Conservation (phyloP, 2,113 vertebrate species). For the Sorex araneus region DNA sequence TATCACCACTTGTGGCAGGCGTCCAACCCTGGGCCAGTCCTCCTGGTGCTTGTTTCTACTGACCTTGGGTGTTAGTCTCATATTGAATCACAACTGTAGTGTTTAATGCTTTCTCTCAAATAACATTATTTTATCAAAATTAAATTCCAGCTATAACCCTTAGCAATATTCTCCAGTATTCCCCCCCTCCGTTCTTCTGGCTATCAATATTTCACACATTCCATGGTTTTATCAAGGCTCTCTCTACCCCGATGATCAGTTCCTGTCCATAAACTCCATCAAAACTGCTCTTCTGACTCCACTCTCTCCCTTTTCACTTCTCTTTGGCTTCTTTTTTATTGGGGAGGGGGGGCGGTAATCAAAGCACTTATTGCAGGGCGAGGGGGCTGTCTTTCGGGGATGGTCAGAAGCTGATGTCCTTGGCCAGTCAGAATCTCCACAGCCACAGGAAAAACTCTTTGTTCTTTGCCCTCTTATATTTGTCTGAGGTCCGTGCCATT, state of each 20-base stretch:
- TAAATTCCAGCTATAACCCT: not conserved
- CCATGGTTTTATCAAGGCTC: not conserved
- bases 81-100: not conserved
- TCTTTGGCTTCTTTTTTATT: not conserved
- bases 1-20: too few relatives aligned
- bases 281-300: not conserved
- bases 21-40: too few relatives aligned
- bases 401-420: too few relatives aligned
- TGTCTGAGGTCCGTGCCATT: not conserved
- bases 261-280: not conserved
- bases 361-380: too few relatives aligned
- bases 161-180: not conserved
- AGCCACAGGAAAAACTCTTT: too few relatives aligned
- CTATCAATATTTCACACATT: not conserved
- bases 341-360: too few relatives aligned
- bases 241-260: not conserved
- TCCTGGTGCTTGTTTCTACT: too few relatives aligned
- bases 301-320: not conserved
- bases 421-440: too few relatives aligned
- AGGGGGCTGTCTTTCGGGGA: too few relatives aligned
- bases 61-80: too few relatives aligned
- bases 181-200: not conserved
- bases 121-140: not conserved
- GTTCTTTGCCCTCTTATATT: too few relatives aligned
- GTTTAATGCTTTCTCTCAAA: slow-evolving; percentile 42